These are phyloP conservation scores for Amiota minor DNA, from an alignment of 2,888 invertebrate species.

Conservation along the genomic window DNA sequence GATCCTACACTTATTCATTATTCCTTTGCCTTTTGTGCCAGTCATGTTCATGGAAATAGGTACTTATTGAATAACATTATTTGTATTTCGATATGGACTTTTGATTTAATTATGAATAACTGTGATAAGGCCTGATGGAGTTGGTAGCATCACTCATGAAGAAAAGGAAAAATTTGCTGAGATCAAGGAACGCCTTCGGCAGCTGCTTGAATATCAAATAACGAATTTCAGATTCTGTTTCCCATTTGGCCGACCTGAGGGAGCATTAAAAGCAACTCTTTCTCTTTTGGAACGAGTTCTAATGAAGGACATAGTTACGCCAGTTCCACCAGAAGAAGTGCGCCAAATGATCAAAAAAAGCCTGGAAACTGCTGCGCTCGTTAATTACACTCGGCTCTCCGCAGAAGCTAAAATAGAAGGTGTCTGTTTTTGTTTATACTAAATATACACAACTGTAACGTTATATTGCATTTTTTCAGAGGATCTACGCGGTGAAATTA, in stretches of 20 bases:
- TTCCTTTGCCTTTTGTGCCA: slow-evolving; percentile 99
- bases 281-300: slow-evolving; percentile 96
- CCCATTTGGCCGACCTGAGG: slow-evolving; percentile 99
- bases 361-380: slow-evolving; percentile 96
- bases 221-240: slow-evolving; percentile 99
- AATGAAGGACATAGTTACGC: slow-evolving; percentile 99
- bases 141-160: slow-evolving; percentile 97
- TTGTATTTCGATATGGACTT: neutral
- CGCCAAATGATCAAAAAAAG: slow-evolving; percentile 96
- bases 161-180: slow-evolving; percentile 98
- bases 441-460: neutral
- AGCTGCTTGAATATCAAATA: slow-evolving; percentile 96
- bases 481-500: slow-evolving; percentile 86
- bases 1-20: slow-evolving; percentile 99
- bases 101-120: slow-evolving; percentile 1
- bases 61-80: slow-evolving; percentile 70
- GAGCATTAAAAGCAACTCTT: slow-evolving; percentile 95
- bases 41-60: slow-evolving; percentile 99
- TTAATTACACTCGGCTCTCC: slow-evolving; percentile 96
- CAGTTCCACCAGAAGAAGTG: slow-evolving; percentile 96
- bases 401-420: slow-evolving; percentile 99
- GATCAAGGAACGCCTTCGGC: slow-evolving; percentile 94
- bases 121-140: slow-evolving; percentile 88
- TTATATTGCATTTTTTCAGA: slow-evolving; percentile 74
- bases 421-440: slow-evolving; percentile 65